Conservation (phyloP, 2,888 invertebrate genomes). For the Bombylius discolor region DNA sequence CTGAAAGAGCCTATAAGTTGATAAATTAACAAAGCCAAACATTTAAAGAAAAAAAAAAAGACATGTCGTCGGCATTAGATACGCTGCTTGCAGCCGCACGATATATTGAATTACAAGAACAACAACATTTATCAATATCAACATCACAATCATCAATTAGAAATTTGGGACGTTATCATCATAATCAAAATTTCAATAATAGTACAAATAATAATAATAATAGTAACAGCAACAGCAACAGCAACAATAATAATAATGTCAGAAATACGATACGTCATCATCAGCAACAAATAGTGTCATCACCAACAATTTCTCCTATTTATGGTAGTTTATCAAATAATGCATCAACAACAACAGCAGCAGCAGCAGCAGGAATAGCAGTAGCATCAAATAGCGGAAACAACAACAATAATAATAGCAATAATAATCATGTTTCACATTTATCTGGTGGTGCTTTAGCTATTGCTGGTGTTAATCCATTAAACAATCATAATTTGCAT, state of each 20-base stretch:
- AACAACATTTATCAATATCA: constrained; percentile 16
- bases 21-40: no score
- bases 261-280: neutral
- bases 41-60: neutral
- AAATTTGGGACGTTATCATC: constrained; percentile 1
- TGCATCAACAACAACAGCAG: neutral
- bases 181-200: constrained; percentile 4
- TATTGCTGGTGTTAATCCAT: neutral
- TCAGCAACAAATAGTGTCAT: neutral
- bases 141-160: constrained; percentile 9
- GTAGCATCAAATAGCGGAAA: neutral
- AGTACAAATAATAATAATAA: neutral
- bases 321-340: neutral
- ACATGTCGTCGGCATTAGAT: constrained; percentile 27
- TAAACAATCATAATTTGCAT: constrained; percentile 1
- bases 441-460: neutral
- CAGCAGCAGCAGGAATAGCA: constrained; percentile 1
- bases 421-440: neutral
- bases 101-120: constrained; percentile 31
- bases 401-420: constrained; percentile 1
- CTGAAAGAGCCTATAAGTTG: no score
- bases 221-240: neutral
- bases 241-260: neutral
- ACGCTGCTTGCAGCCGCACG: constrained; percentile 31
- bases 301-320: constrained; percentile 4